phyloP scores from a whole-genome alignment of 2,797 vertebrate species.

The Gephyroberyx darwinii region DNA sequence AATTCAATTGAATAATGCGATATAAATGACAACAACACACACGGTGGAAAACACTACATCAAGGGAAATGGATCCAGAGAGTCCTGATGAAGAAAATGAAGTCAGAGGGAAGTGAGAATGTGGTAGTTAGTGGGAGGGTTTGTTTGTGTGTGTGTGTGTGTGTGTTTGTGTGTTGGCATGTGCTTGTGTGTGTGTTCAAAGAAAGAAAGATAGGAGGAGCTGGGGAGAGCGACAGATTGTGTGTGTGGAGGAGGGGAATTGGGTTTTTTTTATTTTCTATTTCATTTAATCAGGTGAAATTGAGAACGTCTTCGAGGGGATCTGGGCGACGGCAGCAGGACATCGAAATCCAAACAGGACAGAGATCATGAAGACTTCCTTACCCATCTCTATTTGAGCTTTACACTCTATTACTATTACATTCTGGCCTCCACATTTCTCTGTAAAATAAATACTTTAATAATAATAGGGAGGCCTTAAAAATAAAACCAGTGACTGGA shows the following conservation, averaged over 20 bases:
- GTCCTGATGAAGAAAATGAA: neutral
- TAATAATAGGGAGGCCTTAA: neutral
- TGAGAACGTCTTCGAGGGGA: too few relatives aligned
- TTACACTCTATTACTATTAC: too few relatives aligned
- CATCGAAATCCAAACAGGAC: too few relatives aligned
- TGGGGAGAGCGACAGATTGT: neutral
- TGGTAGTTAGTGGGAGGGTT: neutral
- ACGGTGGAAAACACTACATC: neutral
- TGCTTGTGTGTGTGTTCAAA: neutral
- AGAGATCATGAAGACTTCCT: too few relatives aligned
- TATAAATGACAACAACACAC: neutral
- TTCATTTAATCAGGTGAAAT: too few relatives aligned
- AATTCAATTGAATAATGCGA: constrained; percentile 5
- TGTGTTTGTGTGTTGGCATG: neutral
- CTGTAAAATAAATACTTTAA: too few relatives aligned
- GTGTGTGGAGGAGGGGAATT: neutral
- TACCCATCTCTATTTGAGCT: too few relatives aligned
- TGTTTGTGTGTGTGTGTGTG: neutral
- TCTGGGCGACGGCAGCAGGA: too few relatives aligned
- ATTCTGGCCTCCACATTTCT: too few relatives aligned
- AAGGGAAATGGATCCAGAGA: neutral
- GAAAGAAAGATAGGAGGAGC: too few relatives aligned
- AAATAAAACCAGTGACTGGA: neutral
- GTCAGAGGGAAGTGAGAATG: neutral
- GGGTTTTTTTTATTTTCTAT: too few relatives aligned